phyloP scores from a whole-genome alignment of 2,797 vertebrate genomes.

The Scarus forsteni region DNA sequence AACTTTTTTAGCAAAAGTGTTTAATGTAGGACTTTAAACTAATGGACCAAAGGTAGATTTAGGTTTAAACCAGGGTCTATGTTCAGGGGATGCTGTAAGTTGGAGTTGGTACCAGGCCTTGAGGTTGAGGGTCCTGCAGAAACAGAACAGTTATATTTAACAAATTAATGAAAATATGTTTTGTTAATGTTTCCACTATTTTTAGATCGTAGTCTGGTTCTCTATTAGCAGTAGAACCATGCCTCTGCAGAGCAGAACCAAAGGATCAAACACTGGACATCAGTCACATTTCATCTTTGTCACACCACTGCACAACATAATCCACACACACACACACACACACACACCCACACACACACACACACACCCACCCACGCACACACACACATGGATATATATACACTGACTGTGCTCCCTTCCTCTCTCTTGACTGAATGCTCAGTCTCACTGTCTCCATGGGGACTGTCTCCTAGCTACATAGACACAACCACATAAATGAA shows the following conservation, averaged over 20 bases:
- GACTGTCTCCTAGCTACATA: slow-evolving; percentile 71
- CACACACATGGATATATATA: not conserved
- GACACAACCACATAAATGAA: slow-evolving; percentile 32
- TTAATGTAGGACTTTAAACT: no score
- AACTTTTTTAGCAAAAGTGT: no score
- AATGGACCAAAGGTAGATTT: no score
- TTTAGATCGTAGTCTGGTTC: no score
- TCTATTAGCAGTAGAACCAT: slow-evolving; percentile 29
- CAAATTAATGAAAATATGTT: no score
- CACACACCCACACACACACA: not conserved
- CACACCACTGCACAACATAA: slow-evolving; percentile 32
- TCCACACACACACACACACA: not conserved
- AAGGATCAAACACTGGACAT: slow-evolving; percentile 57
- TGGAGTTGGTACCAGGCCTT: no score
- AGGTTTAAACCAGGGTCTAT: no score
- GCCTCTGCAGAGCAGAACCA: slow-evolving; percentile 26
- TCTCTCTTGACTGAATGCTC: slow-evolving; percentile 59
- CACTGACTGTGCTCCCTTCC: slow-evolving; percentile 43
- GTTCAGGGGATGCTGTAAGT: no score
- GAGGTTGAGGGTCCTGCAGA: no score
- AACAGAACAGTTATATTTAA: no score
- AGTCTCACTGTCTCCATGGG: slow-evolving; percentile 72
- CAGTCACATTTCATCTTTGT: slow-evolving; percentile 67
- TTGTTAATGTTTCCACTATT: no score
- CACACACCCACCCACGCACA: no score